Conservation (phyloP, 2,888 invertebrate species). For the Dysmachus trigonus region DNA sequence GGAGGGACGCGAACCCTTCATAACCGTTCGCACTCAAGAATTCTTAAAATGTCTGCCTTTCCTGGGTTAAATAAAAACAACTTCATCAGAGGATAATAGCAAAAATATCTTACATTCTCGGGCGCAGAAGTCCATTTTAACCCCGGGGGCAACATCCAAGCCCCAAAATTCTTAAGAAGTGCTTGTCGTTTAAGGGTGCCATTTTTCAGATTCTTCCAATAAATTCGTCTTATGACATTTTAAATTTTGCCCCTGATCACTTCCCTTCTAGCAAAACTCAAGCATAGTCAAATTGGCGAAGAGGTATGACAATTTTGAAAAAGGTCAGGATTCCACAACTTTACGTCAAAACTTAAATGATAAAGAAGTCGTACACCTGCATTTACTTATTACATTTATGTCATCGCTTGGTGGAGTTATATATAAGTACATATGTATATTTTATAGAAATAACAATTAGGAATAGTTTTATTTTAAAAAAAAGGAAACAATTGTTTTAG, state of each 20-base stretch:
- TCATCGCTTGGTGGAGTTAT: too few relatives aligned
- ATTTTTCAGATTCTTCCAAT: neutral
- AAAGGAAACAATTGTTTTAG: too few relatives aligned
- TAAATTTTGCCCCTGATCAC: neutral
- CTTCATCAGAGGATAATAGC: conserved; percentile 25
- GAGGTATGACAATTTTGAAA: neutral
- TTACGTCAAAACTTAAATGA: neutral
- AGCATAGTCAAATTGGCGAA: neutral
- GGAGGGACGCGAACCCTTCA: conserved; percentile 17
- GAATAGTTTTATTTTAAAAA: too few relatives aligned
- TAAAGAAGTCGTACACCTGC: neutral
- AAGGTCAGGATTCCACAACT: neutral
- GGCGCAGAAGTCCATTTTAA: neutral
- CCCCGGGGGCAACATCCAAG: neutral
- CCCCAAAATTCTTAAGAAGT: neutral
- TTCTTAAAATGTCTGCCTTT: conserved; percentile 1
- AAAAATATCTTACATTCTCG: neutral
- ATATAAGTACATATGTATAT: too few relatives aligned
- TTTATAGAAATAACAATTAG: too few relatives aligned
- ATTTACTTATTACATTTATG: neutral
- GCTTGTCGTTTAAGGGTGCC: neutral
- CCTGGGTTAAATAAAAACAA: conserved; percentile 27
- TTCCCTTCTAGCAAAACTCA: neutral
- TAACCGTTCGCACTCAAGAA: conserved; percentile 23
- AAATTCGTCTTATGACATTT: neutral